phyloP scores from a whole-genome alignment of 2,888 invertebrate genomes.

The Meandrusa payeni region DNA sequence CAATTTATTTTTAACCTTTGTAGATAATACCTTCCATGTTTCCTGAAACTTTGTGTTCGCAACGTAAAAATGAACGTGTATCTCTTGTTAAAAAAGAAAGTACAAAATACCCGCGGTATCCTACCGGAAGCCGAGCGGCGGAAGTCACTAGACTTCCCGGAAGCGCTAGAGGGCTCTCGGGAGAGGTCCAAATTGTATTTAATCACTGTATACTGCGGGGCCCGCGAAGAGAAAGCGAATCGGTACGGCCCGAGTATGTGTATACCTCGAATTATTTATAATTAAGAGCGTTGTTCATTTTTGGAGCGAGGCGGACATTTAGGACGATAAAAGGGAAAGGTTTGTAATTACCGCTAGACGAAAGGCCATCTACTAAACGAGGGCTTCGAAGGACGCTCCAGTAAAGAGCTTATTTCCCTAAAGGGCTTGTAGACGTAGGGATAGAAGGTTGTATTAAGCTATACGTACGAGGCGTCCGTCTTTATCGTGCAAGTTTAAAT shows the following conservation, averaged over 20 bases:
- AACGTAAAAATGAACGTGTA: conserved; percentile 60
- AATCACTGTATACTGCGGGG: conserved; percentile 55
- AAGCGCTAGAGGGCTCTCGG: conserved; percentile 67
- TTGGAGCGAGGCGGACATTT: conserved; percentile 28
- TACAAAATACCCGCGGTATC: conserved; percentile 64
- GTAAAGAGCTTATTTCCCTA: conserved; percentile 34
- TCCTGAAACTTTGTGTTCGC: conserved; percentile 51
- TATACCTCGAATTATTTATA: conserved; percentile 47
- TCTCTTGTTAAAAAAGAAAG: conserved; percentile 59
- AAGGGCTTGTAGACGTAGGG: conserved; percentile 32
- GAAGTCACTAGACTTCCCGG: conserved; percentile 76
- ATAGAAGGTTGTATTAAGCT: conserved; percentile 28
- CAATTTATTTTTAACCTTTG: no score
- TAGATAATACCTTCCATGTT: no score
- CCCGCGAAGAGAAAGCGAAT: conserved; percentile 37
- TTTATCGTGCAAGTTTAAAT: conserved; percentile 22
- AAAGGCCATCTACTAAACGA: conserved; percentile 15
- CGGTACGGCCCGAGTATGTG: conserved; percentile 31
- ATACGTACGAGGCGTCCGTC: conserved; percentile 23
- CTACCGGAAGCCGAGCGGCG: conserved; percentile 68
- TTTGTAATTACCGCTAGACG: conserved; percentile 28
- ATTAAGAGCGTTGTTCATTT: conserved; percentile 42
- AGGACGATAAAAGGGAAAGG: conserved; percentile 27
- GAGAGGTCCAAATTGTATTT: conserved; percentile 69
- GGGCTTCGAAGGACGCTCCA: conserved; percentile 16